These are phyloP conservation scores for Nowickia ferox DNA, from an alignment of 2,888 invertebrate genomes.

Conservation along the genomic window DNA sequence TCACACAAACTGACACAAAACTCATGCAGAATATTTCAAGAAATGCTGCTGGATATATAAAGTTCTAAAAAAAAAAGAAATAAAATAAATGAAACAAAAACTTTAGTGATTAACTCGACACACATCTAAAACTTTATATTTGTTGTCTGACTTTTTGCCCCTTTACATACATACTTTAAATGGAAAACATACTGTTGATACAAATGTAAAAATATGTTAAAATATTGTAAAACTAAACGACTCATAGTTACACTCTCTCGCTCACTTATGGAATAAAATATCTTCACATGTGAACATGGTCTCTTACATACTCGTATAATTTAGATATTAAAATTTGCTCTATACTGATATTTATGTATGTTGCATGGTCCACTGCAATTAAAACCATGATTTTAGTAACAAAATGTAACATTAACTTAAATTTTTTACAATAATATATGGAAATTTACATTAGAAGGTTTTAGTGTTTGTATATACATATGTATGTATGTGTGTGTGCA, in stretches of 20 bases:
- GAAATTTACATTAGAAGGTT: constrained; percentile 23
- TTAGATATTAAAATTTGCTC: constrained; percentile 48
- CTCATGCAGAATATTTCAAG: constrained; percentile 28
- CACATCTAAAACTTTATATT: constrained; percentile 49
- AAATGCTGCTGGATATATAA: constrained; percentile 54
- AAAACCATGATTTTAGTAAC: constrained; percentile 58
- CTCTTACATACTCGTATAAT: constrained; percentile 19
- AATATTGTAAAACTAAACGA: constrained; percentile 36
- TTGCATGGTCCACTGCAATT: constrained; percentile 44
- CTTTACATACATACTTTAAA: not conserved
- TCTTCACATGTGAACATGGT: not conserved
- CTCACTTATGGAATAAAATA: constrained; percentile 17
- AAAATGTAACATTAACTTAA: constrained; percentile 67
- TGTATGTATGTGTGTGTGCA: not conserved
- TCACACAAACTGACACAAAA: constrained; percentile 61
- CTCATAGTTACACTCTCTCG: constrained; percentile 33
- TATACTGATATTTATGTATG: not conserved
- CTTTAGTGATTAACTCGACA: constrained; percentile 69
- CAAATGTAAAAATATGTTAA: constrained; percentile 44
- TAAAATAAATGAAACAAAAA: constrained; percentile 42
- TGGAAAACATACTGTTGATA: constrained; percentile 26
- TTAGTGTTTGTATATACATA: not conserved
- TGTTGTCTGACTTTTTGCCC: constrained; percentile 19
- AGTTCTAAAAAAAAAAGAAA: constrained; percentile 36
- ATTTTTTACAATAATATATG: constrained; percentile 49